A percentile compares a stretch with the other conserved stretches of the same genome.
These are phyloP conservation scores for Ceuthmochares aereus DNA, from an alignment of 2,113 vertebrate species.

Conservation along the genomic window DNA sequence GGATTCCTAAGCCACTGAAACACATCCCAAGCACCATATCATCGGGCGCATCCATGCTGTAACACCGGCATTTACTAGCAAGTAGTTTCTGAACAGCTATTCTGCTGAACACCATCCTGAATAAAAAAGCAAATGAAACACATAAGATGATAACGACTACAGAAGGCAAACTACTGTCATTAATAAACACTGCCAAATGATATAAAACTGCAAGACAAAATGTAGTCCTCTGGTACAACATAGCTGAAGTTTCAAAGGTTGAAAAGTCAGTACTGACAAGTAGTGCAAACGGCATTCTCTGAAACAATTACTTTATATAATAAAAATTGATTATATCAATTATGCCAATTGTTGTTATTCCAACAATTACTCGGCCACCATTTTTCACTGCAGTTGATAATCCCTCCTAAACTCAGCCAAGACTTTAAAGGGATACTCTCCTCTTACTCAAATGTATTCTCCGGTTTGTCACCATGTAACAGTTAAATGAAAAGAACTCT, in stretches of 20 bases:
- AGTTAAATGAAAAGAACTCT: not conserved
- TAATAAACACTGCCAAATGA: not conserved
- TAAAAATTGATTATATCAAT: not conserved
- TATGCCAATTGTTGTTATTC: not conserved
- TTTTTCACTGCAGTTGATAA: not conserved
- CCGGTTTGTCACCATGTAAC: not conserved
- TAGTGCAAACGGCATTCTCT: not conserved
- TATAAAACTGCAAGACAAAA: not conserved
- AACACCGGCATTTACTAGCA: conserved; percentile 90
- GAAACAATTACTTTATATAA: not conserved
- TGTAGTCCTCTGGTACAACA: not conserved
- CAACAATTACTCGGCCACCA: not conserved
- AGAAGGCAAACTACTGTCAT: not conserved
- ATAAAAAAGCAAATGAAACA: not conserved
- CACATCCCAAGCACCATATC: conserved; percentile 99
- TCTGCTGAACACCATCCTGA: conserved; percentile 95
- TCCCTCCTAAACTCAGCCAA: not conserved
- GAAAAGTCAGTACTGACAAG: not conserved
- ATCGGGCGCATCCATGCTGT: conserved; percentile 92
- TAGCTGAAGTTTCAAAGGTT: not conserved
- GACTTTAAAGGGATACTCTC: not conserved
- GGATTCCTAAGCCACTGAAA: conserved; percentile 89
- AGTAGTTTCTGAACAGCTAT: conserved; percentile 85
- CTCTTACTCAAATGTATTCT: not conserved
- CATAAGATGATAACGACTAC: not conserved